Percentiles rank a stretch among this genome's conserved stretches.
Conservation (phyloP, 2,113 vertebrate genomes). For the Apteryx mantelli region DNA sequence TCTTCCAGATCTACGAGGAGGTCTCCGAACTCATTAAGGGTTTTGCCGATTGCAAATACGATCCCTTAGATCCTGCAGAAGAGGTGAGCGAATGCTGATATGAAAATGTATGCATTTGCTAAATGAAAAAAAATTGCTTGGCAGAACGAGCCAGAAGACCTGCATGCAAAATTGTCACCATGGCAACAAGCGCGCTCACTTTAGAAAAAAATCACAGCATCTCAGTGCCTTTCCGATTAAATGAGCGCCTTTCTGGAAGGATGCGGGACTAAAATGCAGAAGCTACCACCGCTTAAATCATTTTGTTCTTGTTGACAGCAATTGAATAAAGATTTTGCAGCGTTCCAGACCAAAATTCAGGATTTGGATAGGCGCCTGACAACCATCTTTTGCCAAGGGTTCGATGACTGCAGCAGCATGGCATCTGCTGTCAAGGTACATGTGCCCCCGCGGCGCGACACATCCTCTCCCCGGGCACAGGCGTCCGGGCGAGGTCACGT, state of each 20-base stretch:
- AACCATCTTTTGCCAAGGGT: slow-evolving; percentile 75
- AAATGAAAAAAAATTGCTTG: background rate
- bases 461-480: background rate
- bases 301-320: slow-evolving; percentile 44
- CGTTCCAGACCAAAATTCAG: slow-evolving; percentile 76
- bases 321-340: slow-evolving; percentile 67
- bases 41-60: slow-evolving; percentile 75
- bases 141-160: background rate
- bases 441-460: background rate
- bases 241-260: background rate
- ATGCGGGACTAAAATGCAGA: background rate
- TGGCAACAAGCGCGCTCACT: accelerated
- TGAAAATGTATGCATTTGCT: background rate
- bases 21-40: slow-evolving; percentile 73
- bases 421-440: slow-evolving; percentile 75
- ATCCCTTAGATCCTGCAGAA: slow-evolving; percentile 77
- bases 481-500: too few species aligned
- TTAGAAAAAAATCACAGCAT: accelerated
- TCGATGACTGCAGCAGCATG: slow-evolving; percentile 70
- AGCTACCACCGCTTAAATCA: accelerated
- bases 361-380: slow-evolving; percentile 79
- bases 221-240: accelerated
- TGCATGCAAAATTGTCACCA: background rate
- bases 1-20: slow-evolving; percentile 74
- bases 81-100: slow-evolving; percentile 51